Evolutionary conservation across 2,797 vertebrate genomes (phyloP), one percentile per base, ranked within the genome.

Genomic region (Bradypodion pumilum): DNA sequence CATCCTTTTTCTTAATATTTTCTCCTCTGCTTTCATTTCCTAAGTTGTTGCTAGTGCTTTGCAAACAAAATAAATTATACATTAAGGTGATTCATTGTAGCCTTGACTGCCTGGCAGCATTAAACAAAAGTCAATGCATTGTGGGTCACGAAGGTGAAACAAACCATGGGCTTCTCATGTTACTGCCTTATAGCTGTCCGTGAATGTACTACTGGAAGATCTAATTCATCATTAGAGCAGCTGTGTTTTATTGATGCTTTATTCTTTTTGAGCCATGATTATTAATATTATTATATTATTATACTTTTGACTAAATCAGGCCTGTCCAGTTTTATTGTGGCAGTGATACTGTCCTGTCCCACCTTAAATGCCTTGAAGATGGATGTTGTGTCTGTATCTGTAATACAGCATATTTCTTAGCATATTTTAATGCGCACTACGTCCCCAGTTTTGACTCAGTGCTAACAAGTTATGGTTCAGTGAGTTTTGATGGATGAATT

Each of bases 181-280:
- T 70, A 70, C 42, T 4, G 27, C 13, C 7, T 40, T 42, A 29
- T 81, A 69, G 60, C 82, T 87, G 9, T 77, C 88, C 19, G 86
- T 40, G 62, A 87, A 40, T 73, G 78, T 68, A 69, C 27, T 80
- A 25, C 65, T 86, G 29, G 56, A 89, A 59, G 15, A 46, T 76
- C 40, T 83, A 0, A 0, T 0, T 32, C 83, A 13, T 60, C 65
- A 9, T n/a, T 23, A 79, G 62, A 82, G 25, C 49, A 29, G 69
- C 77, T 84, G 12, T 49, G 46, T 25, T 32, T 66, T 78, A 12
- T 65, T 75, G 21, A 32, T 15, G 15, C 52, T 56, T 49, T 49
- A 49, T 65, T 29, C n/a, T 35, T 19, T 35, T 68, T 32, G 19
- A 29, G 16, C n/a, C 27, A 29, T n/a, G 15, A 49, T 52, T 40